Conservation (phyloP, 2,888 invertebrate genomes). For the Leptogaster cylindrica region DNA sequence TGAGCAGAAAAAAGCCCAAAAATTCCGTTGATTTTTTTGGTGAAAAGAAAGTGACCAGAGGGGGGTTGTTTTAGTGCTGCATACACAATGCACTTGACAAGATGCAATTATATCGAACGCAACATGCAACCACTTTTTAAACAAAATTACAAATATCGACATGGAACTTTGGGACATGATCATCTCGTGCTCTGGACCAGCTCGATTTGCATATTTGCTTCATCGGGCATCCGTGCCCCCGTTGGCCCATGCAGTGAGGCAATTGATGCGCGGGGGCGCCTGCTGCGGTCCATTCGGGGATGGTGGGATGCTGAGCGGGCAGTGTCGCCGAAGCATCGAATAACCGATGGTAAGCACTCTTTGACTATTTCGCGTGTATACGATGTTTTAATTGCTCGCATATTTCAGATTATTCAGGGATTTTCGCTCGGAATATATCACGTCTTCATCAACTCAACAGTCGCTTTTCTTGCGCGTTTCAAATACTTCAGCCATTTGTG, state of each 20-base stretch:
- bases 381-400: conserved; percentile 40
- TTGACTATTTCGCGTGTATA: conserved; percentile 37
- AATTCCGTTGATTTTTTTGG: neutral
- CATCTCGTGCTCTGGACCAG: conserved; percentile 11
- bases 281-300: neutral
- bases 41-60: too few species aligned
- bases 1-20: neutral
- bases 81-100: conserved; percentile 37
- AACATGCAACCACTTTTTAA: conserved; percentile 25
- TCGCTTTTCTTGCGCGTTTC: neutral
- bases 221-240: neutral
- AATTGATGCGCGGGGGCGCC: neutral
- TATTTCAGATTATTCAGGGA: conserved; percentile 37
- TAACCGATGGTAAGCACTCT: conserved; percentile 17
- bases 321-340: conserved; percentile 11
- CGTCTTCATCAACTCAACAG: conserved; percentile 27
- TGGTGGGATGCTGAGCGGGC: neutral
- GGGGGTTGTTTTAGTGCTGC: too few species aligned
- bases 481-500: conserved; percentile 16
- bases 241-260: neutral
- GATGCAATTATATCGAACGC: conserved; percentile 36
- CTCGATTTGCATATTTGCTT: conserved; percentile 12
- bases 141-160: conserved; percentile 28
- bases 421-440: conserved; percentile 38
- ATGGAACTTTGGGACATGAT: conserved; percentile 4